Conservation (phyloP, 2,888 invertebrate genomes). For the Torymus texanus region DNA sequence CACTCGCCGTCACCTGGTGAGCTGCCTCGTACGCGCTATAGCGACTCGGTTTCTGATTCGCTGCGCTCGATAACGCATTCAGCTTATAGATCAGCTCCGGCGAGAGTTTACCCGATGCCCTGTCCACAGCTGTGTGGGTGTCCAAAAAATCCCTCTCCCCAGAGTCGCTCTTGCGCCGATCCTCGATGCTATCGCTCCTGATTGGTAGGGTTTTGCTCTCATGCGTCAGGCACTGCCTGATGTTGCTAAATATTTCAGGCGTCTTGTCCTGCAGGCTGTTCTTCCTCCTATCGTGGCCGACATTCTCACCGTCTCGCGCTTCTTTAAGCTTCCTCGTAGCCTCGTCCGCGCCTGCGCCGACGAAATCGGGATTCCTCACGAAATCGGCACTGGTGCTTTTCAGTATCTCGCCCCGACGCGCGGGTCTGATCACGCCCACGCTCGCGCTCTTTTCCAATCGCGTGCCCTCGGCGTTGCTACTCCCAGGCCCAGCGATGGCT, state of each 20-base stretch:
- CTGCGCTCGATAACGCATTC: slow-evolving; percentile 60
- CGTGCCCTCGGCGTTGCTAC: slow-evolving; percentile 63
- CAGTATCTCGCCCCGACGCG: slow-evolving; percentile 56
- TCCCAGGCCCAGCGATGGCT: slow-evolving; percentile 58
- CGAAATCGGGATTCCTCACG: slow-evolving; percentile 31
- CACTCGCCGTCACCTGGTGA: slow-evolving; percentile 22
- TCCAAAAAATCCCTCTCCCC: background rate
- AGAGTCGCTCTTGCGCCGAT: background rate
- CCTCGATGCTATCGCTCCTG: background rate
- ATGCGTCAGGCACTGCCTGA: slow-evolving; percentile 36
- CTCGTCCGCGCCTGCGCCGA: background rate
- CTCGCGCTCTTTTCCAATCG: slow-evolving; percentile 80
- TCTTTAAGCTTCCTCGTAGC: background rate
- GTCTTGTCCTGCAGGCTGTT: slow-evolving; percentile 46
- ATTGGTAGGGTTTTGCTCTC: slow-evolving; percentile 37
- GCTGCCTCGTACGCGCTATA: slow-evolving; percentile 40
- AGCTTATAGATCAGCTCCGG: slow-evolving; percentile 64
- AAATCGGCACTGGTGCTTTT: slow-evolving; percentile 52
- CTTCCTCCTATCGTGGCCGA: background rate
- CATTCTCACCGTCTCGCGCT: background rate
- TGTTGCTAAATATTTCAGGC: slow-evolving; percentile 47
- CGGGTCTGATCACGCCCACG: slow-evolving; percentile 75
- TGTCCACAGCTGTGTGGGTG: too few species aligned
- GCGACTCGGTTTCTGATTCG: slow-evolving; percentile 30
- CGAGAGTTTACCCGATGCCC: slow-evolving; percentile 52